Percentiles rank a stretch among this genome's conserved stretches.
Evolutionary conservation across 2,113 vertebrate genomes (phyloP).

Genomic region (Excalfactoria chinensis): DNA sequence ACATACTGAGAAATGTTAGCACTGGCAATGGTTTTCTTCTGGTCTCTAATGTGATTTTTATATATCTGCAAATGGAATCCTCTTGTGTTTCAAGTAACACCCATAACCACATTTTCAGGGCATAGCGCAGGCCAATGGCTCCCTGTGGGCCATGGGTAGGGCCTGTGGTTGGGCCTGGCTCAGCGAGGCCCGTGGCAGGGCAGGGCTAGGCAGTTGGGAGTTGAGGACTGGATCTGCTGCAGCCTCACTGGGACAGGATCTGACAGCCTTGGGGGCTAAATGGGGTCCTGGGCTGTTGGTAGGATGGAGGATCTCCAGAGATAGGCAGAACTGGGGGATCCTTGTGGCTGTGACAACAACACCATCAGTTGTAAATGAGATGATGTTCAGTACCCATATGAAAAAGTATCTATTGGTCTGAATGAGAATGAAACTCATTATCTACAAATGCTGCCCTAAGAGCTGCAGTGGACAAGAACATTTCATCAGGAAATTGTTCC

Average conservation of each 20-base stretch:
- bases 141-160: accelerated
- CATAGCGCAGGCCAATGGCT: accelerated
- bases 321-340: accelerated
- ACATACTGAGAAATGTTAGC: background rate
- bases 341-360: background rate
- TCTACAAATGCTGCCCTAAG: background rate
- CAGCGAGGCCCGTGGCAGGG: too few relatives aligned
- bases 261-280: accelerated
- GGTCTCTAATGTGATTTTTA: background rate
- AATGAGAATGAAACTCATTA: background rate
- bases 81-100: background rate
- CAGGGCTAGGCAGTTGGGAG: background rate
- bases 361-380: background rate
- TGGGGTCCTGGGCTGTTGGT: accelerated
- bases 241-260: background rate
- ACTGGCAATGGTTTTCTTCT: background rate
- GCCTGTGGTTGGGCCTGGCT: background rate
- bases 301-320: background rate
- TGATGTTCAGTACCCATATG: background rate
- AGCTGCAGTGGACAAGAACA: background rate
- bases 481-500: background rate
- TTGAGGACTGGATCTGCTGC: background rate
- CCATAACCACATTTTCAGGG: background rate
- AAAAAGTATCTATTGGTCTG: background rate
- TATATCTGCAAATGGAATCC: slow-evolving; percentile 1